Conservation (phyloP, 2,113 vertebrate species). For the Syngnathus floridae region DNA sequence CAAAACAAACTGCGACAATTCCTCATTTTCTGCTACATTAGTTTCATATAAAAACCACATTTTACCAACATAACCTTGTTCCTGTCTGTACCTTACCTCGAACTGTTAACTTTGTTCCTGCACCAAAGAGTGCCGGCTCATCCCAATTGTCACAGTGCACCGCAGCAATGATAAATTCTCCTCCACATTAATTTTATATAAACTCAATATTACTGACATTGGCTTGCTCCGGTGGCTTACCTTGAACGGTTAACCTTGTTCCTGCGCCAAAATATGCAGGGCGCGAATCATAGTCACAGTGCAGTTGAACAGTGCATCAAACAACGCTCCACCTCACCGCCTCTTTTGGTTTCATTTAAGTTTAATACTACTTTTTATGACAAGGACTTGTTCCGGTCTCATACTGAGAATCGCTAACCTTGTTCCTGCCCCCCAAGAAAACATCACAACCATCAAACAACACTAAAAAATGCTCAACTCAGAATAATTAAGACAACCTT, state of each 20-base stretch:
- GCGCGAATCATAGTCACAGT: conserved; percentile 11
- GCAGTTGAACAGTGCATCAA: neutral
- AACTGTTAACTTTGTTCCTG: conserved; percentile 50
- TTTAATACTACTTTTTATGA: neutral
- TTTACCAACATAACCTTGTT: neutral
- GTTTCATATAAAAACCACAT: neutral
- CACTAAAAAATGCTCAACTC: too few relatives aligned
- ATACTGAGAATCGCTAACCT: conserved; percentile 42
- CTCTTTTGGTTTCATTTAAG: too few relatives aligned
- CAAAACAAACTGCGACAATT: too few relatives aligned
- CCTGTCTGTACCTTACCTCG: conserved; percentile 13
- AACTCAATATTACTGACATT: neutral
- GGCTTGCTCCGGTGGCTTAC: conserved; percentile 7
- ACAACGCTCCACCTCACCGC: neutral
- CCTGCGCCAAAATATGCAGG: conserved; percentile 29
- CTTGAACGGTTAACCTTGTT: conserved; percentile 39
- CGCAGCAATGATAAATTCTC: neutral
- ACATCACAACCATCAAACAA: conserved; percentile 6
- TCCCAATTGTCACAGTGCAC: neutral
- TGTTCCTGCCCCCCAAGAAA: conserved; percentile 58
- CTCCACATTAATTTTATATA: neutral
- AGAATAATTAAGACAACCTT: too few relatives aligned
- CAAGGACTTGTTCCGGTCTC: neutral
- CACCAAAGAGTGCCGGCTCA: conserved; percentile 58
- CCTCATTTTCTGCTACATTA: too few relatives aligned